These are phyloP conservation scores for Esox niger DNA, from an alignment of 2,113 vertebrate genomes.

Conservation along the genomic window DNA sequence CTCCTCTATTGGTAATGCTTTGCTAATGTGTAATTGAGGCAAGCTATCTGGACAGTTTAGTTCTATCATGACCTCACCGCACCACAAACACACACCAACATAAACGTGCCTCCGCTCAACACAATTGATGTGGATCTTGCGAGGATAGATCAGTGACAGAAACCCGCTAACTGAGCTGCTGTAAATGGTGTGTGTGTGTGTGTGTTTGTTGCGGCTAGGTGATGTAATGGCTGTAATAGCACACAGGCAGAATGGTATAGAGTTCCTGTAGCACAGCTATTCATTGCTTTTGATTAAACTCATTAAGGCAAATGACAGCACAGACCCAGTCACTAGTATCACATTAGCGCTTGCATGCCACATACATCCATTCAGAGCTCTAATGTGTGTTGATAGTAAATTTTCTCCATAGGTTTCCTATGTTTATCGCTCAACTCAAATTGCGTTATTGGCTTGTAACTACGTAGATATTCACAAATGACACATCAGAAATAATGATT, in stretches of 20 bases:
- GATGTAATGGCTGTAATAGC: slow-evolving; percentile 71
- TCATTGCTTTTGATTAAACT: slow-evolving; percentile 57
- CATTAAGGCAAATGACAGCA: slow-evolving; percentile 57
- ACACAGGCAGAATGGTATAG: slow-evolving; percentile 54
- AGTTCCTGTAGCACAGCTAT: slow-evolving; percentile 56
- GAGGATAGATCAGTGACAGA: slow-evolving; percentile 44
- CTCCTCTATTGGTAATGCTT: not conserved
- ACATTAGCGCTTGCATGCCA: slow-evolving; percentile 22
- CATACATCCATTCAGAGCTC: not conserved
- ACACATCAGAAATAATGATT: too few relatives aligned
- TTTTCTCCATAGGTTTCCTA: too few relatives aligned
- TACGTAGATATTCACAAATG: too few relatives aligned
- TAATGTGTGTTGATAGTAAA: not conserved
- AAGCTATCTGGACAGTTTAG: slow-evolving; percentile 20
- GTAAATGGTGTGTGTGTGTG: slow-evolving; percentile 45
- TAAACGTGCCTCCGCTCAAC: slow-evolving; percentile 5
- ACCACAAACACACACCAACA: slow-evolving; percentile 17
- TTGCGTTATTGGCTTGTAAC: too few relatives aligned
- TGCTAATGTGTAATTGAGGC: too few relatives aligned
- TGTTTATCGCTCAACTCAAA: too few relatives aligned
- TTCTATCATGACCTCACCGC: slow-evolving; percentile 18
- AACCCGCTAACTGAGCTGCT: slow-evolving; percentile 49
- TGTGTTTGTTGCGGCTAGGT: slow-evolving; percentile 68
- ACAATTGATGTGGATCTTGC: slow-evolving; percentile 41
- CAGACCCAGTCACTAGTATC: slow-evolving; percentile 41